These are phyloP conservation scores for Rhynchotus rufescens DNA, from an alignment of 2,797 vertebrate genomes.

Conservation along the genomic window DNA sequence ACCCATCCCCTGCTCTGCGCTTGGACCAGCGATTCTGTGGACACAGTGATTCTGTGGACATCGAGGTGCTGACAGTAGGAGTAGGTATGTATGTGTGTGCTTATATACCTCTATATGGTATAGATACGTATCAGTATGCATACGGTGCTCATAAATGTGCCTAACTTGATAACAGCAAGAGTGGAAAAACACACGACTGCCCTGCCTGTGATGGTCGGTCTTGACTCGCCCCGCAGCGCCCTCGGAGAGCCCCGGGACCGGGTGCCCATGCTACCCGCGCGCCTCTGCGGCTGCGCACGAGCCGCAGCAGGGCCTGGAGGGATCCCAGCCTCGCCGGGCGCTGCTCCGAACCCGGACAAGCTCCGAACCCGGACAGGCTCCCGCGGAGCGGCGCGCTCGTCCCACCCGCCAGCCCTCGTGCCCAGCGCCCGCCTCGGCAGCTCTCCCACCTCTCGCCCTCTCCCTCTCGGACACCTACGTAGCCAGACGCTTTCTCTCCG, in stretches of 20 bases:
- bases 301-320: too few species aligned
- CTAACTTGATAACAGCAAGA: not conserved
- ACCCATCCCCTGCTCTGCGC: not conserved
- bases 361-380: too few species aligned
- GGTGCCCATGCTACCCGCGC: too few species aligned
- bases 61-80: accelerated
- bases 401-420: too few species aligned
- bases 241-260: not conserved
- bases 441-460: not conserved
- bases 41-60: not conserved
- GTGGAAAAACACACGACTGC: conserved; percentile 1
- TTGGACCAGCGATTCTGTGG: not conserved
- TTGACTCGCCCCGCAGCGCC: not conserved
- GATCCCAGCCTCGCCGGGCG: too few species aligned
- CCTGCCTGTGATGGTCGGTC: not conserved
- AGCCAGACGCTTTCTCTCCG: not conserved
- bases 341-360: too few species aligned
- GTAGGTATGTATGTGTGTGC: not conserved
- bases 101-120: not conserved
- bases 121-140: not conserved
- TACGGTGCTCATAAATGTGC: not conserved
- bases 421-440: not conserved
- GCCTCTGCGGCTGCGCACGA: too few species aligned
- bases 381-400: not conserved
- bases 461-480: not conserved